phyloP scores from a whole-genome alignment of 2,797 vertebrate genomes.

The Enteromius thamalakanensis region DNA sequence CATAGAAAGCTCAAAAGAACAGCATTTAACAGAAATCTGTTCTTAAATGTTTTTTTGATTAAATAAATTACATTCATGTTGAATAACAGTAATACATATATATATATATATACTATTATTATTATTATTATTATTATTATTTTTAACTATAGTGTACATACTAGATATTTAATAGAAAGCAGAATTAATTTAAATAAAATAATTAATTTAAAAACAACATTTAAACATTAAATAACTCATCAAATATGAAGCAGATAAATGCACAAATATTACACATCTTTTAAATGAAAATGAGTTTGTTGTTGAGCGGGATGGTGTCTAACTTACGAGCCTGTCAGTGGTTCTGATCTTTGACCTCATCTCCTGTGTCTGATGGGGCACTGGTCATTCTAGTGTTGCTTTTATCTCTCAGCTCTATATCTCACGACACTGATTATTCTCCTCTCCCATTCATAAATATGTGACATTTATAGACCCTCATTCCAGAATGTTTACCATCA shows the following conservation, averaged over 20 bases:
- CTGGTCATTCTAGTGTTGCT: neutral
- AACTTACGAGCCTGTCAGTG: neutral
- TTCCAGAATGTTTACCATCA: conserved; percentile 23
- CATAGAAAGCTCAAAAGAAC: neutral
- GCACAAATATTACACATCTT: neutral
- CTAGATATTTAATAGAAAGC: neutral
- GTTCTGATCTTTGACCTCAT: conserved; percentile 21
- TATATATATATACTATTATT: too few species aligned
- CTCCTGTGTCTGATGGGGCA: neutral
- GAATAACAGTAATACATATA: too few species aligned
- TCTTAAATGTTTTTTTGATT: neutral
- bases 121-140: too few species aligned
- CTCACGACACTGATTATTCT: conserved; percentile 13
- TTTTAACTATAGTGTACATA: neutral
- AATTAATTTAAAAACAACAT: neutral
- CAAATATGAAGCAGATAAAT: neutral
- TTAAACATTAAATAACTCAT: neutral
- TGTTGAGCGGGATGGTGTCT: neutral
- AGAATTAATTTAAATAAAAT: neutral
- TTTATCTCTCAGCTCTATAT: conserved; percentile 31
- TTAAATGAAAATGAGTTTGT: neutral
- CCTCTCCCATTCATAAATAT: conserved; percentile 6
- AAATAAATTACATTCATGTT: neutral
- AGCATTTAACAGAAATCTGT: neutral
- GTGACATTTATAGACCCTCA: conserved; percentile 17